These are phyloP conservation scores for Pyrocephalus nanus DNA, from an alignment of 2,797 vertebrate species.

Conservation along the genomic window DNA sequence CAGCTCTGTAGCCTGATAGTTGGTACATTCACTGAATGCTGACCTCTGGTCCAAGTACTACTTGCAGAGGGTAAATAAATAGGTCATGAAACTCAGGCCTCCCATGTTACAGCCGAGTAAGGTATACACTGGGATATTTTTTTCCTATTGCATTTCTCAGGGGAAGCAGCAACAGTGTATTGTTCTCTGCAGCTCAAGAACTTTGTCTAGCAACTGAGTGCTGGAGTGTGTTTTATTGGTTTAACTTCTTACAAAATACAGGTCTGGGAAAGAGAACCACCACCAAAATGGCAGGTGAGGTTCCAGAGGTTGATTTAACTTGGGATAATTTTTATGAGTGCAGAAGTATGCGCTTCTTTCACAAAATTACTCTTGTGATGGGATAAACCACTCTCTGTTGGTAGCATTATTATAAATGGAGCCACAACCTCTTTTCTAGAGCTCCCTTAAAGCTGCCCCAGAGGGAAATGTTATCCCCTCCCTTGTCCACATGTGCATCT, in stretches of 20 bases:
- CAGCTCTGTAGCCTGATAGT: background rate
- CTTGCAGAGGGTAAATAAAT: background rate
- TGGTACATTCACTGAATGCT: background rate
- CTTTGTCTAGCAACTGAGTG: background rate
- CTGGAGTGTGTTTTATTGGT: background rate
- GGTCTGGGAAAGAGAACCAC: background rate
- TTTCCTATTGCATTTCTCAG: background rate
- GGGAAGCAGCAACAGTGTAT: background rate
- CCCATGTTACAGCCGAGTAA: fast-evolving
- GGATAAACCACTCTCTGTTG: background rate
- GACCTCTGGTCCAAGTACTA: background rate
- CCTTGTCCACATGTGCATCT: background rate
- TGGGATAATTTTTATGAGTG: background rate
- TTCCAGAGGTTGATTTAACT: background rate
- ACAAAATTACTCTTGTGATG: background rate
- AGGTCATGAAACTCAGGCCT: background rate
- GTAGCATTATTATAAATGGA: background rate
- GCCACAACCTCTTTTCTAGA: background rate
- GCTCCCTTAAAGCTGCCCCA: background rate
- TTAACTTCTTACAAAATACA: background rate
- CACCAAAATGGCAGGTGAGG: background rate
- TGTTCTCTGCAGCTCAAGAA: background rate
- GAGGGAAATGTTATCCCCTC: background rate
- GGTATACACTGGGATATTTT: background rate
- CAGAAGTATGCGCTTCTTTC: background rate